Evolutionary conservation across 1,140 invertebrate species (phyloP).

Genomic region (Chrysomallon squamiferum): DNA sequence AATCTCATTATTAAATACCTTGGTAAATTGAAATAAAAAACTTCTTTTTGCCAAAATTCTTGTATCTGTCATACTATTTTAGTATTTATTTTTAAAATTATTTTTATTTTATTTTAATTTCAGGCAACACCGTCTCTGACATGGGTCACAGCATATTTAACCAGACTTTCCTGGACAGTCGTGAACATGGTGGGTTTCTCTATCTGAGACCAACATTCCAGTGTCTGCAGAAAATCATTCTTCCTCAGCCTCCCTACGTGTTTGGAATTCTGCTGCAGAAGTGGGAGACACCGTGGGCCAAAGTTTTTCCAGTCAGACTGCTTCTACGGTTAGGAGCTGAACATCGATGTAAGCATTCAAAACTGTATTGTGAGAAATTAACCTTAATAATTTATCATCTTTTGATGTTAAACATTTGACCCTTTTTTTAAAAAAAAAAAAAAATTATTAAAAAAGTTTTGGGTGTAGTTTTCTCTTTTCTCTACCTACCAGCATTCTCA

Average conservation of each 20-base stretch:
- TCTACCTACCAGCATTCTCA: too few species aligned
- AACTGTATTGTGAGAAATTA: too few species aligned
- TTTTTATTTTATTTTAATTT: slow-evolving; percentile 19
- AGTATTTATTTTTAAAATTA: too few species aligned
- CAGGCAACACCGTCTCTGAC: slow-evolving; percentile 76
- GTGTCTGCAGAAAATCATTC: slow-evolving; percentile 77
- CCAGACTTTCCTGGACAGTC: slow-evolving; percentile 75
- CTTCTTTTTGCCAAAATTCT: too few species aligned
- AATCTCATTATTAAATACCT: too few species aligned
- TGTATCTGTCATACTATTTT: too few species aligned
- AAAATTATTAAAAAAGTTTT: too few species aligned
- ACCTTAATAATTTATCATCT: too few species aligned
- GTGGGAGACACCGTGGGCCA: slow-evolving; percentile 88
- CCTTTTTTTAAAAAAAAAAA: too few species aligned
- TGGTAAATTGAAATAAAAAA: too few species aligned
- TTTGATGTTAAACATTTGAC: too few species aligned
- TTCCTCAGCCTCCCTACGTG: slow-evolving; percentile 80
- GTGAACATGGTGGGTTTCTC: slow-evolving; percentile 84
- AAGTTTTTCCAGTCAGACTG: slow-evolving; percentile 80
- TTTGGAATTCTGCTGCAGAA: slow-evolving; percentile 83
- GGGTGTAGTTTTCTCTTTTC: too few species aligned
- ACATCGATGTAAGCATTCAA: slow-evolving; percentile 72
- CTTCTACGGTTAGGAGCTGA: slow-evolving; percentile 84
- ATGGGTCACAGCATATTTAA: slow-evolving; percentile 70
- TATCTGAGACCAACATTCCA: slow-evolving; percentile 84